These are phyloP conservation scores for Takifugu bimaculatus DNA, from an alignment of 2,113 vertebrate species.

Conservation along the genomic window DNA sequence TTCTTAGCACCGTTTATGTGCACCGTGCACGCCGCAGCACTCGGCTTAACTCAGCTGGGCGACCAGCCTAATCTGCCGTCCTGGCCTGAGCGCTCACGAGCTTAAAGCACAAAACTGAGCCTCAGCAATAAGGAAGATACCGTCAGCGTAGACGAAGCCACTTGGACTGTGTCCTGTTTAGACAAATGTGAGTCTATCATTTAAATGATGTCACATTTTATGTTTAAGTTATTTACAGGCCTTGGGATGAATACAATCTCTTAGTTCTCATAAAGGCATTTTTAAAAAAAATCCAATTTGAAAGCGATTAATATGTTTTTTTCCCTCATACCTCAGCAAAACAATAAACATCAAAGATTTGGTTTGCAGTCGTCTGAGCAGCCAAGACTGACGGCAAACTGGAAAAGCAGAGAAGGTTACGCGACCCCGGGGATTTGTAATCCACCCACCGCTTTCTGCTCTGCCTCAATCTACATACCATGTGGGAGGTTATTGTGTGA, in stretches of 20 bases:
- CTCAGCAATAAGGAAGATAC: slow-evolving; percentile 22
- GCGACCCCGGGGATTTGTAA: slow-evolving; percentile 61
- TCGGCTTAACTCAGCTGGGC: slow-evolving; percentile 44
- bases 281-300: slow-evolving; percentile 44
- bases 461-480: slow-evolving; percentile 64
- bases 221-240: background rate
- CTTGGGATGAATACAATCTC: slow-evolving; percentile 24
- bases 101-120: slow-evolving; percentile 42
- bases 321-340: slow-evolving; percentile 16
- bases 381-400: slow-evolving; percentile 41
- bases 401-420: slow-evolving; percentile 43
- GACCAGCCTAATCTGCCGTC: slow-evolving; percentile 51
- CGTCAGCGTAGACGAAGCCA: no score
- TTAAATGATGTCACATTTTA: no score
- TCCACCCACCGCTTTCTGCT: slow-evolving; percentile 64
- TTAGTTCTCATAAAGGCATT: slow-evolving; percentile 18
- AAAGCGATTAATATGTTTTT: slow-evolving; percentile 25
- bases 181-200: no score
- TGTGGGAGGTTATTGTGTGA: slow-evolving; percentile 73
- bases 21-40: slow-evolving; percentile 27
- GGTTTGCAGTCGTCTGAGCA: slow-evolving; percentile 45
- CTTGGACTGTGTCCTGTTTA: no score
- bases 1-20: slow-evolving; percentile 39
- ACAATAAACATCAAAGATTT: slow-evolving; percentile 45
- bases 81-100: slow-evolving; percentile 41